Base-by-base conservation (phyloP, 2,888 invertebrate species). In the Trilocha varians region DNA sequence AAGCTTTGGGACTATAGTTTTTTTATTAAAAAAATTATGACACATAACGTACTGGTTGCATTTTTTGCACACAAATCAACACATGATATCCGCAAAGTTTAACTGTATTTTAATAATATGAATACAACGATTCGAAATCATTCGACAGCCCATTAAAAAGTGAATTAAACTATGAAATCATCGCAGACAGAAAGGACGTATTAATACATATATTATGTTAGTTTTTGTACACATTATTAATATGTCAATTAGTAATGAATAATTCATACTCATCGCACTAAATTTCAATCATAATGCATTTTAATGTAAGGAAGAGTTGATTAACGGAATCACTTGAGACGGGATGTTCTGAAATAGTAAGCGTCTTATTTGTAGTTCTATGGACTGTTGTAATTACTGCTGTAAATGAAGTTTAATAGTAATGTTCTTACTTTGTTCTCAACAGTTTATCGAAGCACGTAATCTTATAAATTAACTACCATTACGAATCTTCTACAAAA, bases 71-170 rank as follows among this genome's bases (percentile, higher is more conserved):
- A 11, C 6, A 6, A 25, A 25, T 25, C 25, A 25, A 25, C 11
- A 25, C 38, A 38, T 32, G 32, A 15, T 32, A 25, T 15, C 32
- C 32, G 40, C 49, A 49, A 46, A 37, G 40, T 45, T 36, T 45
- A 48, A 45, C 39, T 43, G 34, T 42, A 32, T 41, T 42, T 45
- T 45, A 48, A 50, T 48, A 50, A 50, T 50, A 49, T 42, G 45
- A 47, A 50, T 47, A 49, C 44, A 56, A 47, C 48, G 45, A 38
- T 25, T 38, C 25, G 40, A 49, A 47, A 42, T 48, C 39, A 50
- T 43, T 46, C 36, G 47, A 50, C 47, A 46, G 36, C 43, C 41
- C 46, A 47, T 53, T 50, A 50, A 43, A 35, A 44, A 16, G 34
- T 40, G 36, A 38, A 44, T 44, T 40, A 38, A 41, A 18, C 39